Evolutionary conservation across 2,888 invertebrate genomes (phyloP), one percentile per base, ranked within the genome.

Genomic region (Geotrupes spiniger): DNA sequence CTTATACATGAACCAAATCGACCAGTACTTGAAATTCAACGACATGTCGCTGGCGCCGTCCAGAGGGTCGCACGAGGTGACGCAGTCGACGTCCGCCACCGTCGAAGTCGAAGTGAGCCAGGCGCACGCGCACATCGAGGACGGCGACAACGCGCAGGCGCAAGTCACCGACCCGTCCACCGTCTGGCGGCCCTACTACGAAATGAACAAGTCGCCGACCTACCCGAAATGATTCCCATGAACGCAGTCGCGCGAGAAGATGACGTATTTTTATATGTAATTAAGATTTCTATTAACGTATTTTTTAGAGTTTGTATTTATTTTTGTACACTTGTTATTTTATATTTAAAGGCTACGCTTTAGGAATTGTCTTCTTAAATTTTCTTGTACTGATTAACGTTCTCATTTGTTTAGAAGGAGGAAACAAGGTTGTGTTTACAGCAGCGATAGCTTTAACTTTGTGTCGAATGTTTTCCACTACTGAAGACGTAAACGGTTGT

Each of bases 1-100:
- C 63, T 75, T 89, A 0, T 87, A 89, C 31, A 89, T 90, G 71
- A 90, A 89, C 70, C 89, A 90, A 76, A 89, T 90, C 52, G 85
- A 85, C 57, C 84, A 84, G 64, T 84, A 81, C 57, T 73, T 83
- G 51, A 78, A 80, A 37, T 74, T 76, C 54, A 78, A 79, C 60
- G 63, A 66, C 27, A 27, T 46, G 15, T 16, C 51, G 37, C 37
- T 51, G 25, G 31, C 46, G 11, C 38, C 51, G 9, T 14, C 45
- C 10, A 46, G 51, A 28, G 45, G 45, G 5, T 12, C 41, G 12
- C 27, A 28, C 33, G 46, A 46, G 10, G 25, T 29, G 36, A 44
- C 43, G 9, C 46, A 56, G 70, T 67, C 49, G 66, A 64, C 36
- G 74, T 61, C 57, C 74, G 76, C 66, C 74, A 42, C 17, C 29